A percentile compares a stretch with the other conserved stretches of the same genome.
phyloP scores from a whole-genome alignment of 2,797 vertebrate species.

The Macrochelys suwanniensis region DNA sequence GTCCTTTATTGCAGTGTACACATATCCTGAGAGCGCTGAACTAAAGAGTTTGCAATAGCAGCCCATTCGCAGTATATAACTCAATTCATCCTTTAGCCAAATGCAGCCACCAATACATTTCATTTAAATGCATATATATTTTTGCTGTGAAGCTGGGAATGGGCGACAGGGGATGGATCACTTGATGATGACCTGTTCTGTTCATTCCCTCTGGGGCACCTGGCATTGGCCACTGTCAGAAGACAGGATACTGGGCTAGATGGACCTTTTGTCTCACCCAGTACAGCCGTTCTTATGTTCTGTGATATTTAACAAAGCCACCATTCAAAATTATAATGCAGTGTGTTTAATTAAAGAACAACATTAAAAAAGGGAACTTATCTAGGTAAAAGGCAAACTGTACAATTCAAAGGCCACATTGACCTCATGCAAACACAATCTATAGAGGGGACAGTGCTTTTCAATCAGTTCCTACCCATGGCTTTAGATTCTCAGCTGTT shows the following conservation, averaged over 20 bases:
- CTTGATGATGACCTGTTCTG: too few relatives aligned
- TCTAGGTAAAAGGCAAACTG: background rate
- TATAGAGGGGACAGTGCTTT: constrained; percentile 30
- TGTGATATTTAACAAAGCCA: background rate
- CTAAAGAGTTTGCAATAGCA: background rate
- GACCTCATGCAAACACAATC: background rate
- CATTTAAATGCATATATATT: background rate
- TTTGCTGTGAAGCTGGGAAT: background rate
- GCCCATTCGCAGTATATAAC: background rate
- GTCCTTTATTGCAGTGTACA: too few relatives aligned
- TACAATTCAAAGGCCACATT: background rate
- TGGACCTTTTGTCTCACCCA: too few relatives aligned
- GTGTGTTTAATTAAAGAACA: background rate
- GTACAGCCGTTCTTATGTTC: too few relatives aligned
- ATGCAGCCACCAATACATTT: background rate
- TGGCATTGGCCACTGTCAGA: too few relatives aligned
- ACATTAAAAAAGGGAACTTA: background rate
- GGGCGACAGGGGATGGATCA: too few relatives aligned
- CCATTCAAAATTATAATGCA: background rate
- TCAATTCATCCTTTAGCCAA: background rate
- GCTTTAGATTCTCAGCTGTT: background rate
- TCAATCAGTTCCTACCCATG: constrained; percentile 16
- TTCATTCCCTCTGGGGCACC: too few relatives aligned
- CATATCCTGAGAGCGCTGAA: too few relatives aligned
- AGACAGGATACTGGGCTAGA: too few relatives aligned